Evolutionary conservation across 2,888 invertebrate species (phyloP).

Genomic region (Epsilonema sp.): DNA sequence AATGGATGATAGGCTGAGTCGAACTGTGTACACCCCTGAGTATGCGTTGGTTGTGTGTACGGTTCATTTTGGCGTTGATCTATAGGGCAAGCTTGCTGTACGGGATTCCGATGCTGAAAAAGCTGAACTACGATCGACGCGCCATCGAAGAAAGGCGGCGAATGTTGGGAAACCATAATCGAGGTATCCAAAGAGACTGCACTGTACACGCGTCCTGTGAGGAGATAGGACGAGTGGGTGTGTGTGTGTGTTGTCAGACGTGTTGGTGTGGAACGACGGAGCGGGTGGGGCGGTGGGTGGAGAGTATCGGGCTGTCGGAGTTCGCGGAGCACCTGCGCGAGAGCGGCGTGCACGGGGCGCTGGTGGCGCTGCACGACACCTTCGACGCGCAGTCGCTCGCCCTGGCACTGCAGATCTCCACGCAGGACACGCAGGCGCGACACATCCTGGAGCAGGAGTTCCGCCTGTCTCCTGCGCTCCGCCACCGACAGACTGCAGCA

Average conservation of each 20-base stretch:
- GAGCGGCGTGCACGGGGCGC: constrained; percentile 92
- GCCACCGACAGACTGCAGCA: not conserved
- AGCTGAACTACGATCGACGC: constrained; percentile 85
- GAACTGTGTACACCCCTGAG: no score
- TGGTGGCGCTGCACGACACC: constrained; percentile 84
- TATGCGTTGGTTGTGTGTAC: no score
- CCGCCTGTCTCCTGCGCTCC: not conserved
- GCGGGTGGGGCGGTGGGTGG: constrained; percentile 84
- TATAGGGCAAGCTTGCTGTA: constrained; percentile 84
- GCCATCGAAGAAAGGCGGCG: constrained; percentile 74
- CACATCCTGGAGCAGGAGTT: not conserved
- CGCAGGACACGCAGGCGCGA: not conserved
- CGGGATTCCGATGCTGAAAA: constrained; percentile 88
- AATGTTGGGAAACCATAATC: constrained; percentile 55
- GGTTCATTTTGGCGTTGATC: no score
- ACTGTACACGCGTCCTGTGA: no score
- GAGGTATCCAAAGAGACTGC: constrained; percentile 36
- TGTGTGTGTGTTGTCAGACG: constrained; percentile 49
- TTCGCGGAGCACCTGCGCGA: constrained; percentile 85
- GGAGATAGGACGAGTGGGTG: no score
- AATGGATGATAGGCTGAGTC: no score
- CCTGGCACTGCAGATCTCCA: constrained; percentile 83
- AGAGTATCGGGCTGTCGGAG: constrained; percentile 78
- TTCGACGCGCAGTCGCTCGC: constrained; percentile 88
- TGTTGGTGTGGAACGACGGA: constrained; percentile 97